These are phyloP conservation scores for Pleuronectes platessa DNA, from an alignment of 2,113 vertebrate species.

Conservation along the genomic window DNA sequence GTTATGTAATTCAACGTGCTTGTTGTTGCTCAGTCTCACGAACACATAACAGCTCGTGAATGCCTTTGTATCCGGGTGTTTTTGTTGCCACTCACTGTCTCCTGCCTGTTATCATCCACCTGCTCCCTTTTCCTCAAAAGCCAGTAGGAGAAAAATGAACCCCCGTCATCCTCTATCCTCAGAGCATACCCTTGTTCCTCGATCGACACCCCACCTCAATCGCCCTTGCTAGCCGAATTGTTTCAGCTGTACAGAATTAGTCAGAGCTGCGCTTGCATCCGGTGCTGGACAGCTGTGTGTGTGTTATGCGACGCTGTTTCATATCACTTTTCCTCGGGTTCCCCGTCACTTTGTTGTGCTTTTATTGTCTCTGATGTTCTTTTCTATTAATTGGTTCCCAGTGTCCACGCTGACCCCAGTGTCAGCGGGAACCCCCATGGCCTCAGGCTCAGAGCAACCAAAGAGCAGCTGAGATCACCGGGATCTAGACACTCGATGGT, in stretches of 20 bases:
- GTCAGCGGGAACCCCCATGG: too few relatives aligned
- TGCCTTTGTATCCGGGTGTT: conserved; percentile 49
- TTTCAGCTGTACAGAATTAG: conserved; percentile 45
- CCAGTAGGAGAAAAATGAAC: conserved; percentile 5
- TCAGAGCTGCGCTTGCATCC: too few relatives aligned
- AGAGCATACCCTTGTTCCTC: conserved; percentile 22
- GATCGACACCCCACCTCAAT: conserved; percentile 27
- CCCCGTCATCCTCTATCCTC: background rate
- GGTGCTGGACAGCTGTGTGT: too few relatives aligned
- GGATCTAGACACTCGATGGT: conserved; percentile 1
- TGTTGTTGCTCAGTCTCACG: conserved; percentile 71
- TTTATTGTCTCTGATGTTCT: too few relatives aligned
- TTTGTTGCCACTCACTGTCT: conserved; percentile 30
- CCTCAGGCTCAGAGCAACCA: conserved; percentile 7
- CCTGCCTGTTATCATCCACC: background rate
- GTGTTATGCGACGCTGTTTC: background rate
- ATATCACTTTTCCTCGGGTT: conserved; percentile 17
- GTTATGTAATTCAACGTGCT: conserved; percentile 65
- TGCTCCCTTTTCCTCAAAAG: conserved; percentile 23
- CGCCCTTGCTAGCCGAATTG: conserved; percentile 12
- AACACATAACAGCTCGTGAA: conserved; percentile 55
- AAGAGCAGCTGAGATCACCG: conserved; percentile 33
- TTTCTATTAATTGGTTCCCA: too few relatives aligned
- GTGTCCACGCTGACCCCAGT: too few relatives aligned
- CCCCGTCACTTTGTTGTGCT: too few relatives aligned